Conservation (phyloP, 2,888 invertebrate genomes). For the Falcaria lacertinaria region DNA sequence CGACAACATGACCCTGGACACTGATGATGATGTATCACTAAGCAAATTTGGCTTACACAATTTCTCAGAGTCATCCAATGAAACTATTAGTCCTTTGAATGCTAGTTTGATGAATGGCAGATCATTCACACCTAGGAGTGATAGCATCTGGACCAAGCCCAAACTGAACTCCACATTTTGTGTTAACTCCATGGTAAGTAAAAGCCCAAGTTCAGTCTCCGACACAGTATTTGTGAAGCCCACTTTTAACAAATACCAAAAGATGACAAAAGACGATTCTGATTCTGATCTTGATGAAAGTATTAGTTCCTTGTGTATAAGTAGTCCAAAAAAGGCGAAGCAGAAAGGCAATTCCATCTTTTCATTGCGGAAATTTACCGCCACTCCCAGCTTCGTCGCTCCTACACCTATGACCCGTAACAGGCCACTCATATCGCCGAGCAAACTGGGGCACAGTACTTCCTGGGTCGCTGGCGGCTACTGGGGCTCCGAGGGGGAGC, state of each 20-base stretch:
- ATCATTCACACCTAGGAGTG: slow-evolving; percentile 54
- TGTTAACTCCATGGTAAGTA: slow-evolving; percentile 49
- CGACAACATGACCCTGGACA: slow-evolving; percentile 51
- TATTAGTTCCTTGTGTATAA: slow-evolving; percentile 74
- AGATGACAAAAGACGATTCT: slow-evolving; percentile 60
- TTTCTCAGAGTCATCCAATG: slow-evolving; percentile 62
- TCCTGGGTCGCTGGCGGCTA: slow-evolving; percentile 85
- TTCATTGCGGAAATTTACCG: slow-evolving; percentile 71
- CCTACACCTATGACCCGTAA: slow-evolving; percentile 52
- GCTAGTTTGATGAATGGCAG: slow-evolving; percentile 53
- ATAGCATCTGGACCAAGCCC: slow-evolving; percentile 59
- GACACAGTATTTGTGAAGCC: slow-evolving; percentile 64
- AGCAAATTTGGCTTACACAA: slow-evolving; percentile 67
- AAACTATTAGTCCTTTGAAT: slow-evolving; percentile 44
- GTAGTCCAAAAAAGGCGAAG: slow-evolving; percentile 58
- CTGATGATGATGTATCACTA: slow-evolving; percentile 69
- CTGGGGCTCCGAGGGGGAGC: slow-evolving; percentile 79
- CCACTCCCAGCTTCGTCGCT: slow-evolving; percentile 68
- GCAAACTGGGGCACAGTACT: slow-evolving; percentile 78
- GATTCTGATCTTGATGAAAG: slow-evolving; percentile 77
- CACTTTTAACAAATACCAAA: slow-evolving; percentile 63
- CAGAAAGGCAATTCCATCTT: slow-evolving; percentile 66
- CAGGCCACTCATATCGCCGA: slow-evolving; percentile 79
- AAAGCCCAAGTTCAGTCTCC: slow-evolving; percentile 53
- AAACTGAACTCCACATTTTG: slow-evolving; percentile 66